These are phyloP conservation scores for Neoscelio sp. DNA, from an alignment of 2,888 invertebrate genomes.

Conservation along the genomic window DNA sequence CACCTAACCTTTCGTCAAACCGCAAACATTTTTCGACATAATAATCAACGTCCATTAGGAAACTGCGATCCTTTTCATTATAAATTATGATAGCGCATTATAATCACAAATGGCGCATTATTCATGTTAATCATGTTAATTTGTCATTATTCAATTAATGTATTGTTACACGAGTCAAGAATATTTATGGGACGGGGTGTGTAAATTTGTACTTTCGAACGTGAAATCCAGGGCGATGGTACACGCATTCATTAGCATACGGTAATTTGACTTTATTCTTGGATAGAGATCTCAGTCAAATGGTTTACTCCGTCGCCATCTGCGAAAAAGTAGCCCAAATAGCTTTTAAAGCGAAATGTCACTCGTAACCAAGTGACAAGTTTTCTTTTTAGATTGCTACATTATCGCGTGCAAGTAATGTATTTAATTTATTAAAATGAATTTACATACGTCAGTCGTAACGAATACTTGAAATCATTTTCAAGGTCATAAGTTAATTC, in stretches of 20 bases:
- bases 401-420: too few relatives aligned
- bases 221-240: background rate
- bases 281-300: too few relatives aligned
- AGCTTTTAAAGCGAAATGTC: too few relatives aligned
- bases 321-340: slow-evolving; percentile 11
- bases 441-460: too few relatives aligned
- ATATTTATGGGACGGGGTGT: slow-evolving; percentile 3
- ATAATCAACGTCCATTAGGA: slow-evolving; percentile 25
- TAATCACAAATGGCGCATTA: slow-evolving; percentile 60
- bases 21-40: slow-evolving; percentile 40
- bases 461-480: too few relatives aligned
- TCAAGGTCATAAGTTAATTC: too few relatives aligned
- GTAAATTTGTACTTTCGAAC: slow-evolving; percentile 19
- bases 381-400: too few relatives aligned
- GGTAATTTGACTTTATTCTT: too few relatives aligned
- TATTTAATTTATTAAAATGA: too few relatives aligned
- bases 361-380: too few relatives aligned
- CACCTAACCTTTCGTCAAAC: background rate
- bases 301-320: too few relatives aligned
- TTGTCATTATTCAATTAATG: slow-evolving; percentile 57
- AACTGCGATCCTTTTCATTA: slow-evolving; percentile 23
- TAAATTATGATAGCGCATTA: slow-evolving; percentile 57
- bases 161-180: slow-evolving; percentile 33
- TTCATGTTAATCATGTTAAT: slow-evolving; percentile 51
- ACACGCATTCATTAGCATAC: background rate